These are phyloP conservation scores for Pantelozetes paolii DNA, from an alignment of 2,888 invertebrate genomes.

Conservation along the genomic window DNA sequence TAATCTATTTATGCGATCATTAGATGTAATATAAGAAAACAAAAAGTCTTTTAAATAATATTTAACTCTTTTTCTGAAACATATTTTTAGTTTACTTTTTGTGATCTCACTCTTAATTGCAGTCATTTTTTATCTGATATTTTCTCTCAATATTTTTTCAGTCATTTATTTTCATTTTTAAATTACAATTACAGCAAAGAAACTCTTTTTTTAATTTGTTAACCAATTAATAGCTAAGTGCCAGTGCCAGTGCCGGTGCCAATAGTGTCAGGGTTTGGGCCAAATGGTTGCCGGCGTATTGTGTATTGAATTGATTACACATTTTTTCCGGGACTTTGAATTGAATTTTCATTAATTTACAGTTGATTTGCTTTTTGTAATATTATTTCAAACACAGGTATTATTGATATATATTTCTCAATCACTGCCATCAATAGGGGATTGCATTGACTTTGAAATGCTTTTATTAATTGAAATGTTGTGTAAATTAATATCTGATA, in stretches of 20 bases:
- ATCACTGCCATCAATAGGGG: neutral
- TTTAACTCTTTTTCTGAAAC: neutral
- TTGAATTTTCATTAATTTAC: neutral
- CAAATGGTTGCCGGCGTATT: neutral
- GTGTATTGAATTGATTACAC: neutral
- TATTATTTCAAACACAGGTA: neutral
- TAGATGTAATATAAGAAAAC: neutral
- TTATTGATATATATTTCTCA: neutral
- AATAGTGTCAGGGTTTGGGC: neutral
- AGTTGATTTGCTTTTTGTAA: conserved; percentile 3
- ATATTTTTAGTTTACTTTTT: neutral
- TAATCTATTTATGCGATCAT: neutral
- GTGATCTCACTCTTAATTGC: conserved; percentile 10
- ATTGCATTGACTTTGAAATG: neutral
- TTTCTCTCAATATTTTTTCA: neutral
- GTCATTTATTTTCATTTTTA: neutral
- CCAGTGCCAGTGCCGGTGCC: neutral
- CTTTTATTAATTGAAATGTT: neutral
- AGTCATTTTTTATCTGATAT: neutral
- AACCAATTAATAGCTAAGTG: neutral
- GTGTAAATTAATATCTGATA: neutral
- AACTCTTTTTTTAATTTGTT: neutral
- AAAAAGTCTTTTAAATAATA: neutral
- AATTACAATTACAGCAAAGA: neutral
- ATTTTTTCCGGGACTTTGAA: neutral